Evolutionary conservation across 2,797 vertebrate species (phyloP).

Genomic region (Echeneis naucrates): DNA sequence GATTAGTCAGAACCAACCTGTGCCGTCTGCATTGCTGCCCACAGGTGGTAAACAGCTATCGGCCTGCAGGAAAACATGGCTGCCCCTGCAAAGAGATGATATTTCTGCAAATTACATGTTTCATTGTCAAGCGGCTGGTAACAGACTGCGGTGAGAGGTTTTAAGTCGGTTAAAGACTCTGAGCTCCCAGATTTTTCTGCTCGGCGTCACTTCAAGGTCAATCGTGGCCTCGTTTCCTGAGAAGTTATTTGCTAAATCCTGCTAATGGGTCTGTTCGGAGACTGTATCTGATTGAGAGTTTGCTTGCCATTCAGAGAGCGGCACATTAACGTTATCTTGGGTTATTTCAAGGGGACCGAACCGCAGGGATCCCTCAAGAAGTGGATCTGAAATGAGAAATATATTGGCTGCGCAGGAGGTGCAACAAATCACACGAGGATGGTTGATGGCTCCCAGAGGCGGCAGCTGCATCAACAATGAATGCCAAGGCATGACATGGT

Average conservation of each 20-base stretch:
- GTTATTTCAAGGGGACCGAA: conserved; percentile 49
- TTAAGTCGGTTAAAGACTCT: neutral
- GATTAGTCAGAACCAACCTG: neutral
- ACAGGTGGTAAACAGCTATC: neutral
- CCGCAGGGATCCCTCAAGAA: conserved; percentile 10
- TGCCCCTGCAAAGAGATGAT: conserved; percentile 10
- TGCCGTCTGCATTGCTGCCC: neutral
- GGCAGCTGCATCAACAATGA: conserved; percentile 25
- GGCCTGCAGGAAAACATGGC: neutral
- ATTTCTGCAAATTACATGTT: conserved; percentile 30
- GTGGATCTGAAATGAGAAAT: conserved; percentile 32
- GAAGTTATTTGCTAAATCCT: conserved; percentile 62
- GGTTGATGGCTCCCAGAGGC: conserved; percentile 16
- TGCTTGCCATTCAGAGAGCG: conserved; percentile 36
- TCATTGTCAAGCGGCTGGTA: conserved; percentile 5
- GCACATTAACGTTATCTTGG: conserved; percentile 48
- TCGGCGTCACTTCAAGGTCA: conserved; percentile 53
- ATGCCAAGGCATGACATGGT: neutral
- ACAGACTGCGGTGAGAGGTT: conserved; percentile 2
- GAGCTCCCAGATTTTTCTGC: conserved; percentile 26
- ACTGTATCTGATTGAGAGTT: conserved; percentile 51
- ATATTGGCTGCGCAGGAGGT: conserved; percentile 9
- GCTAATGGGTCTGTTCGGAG: conserved; percentile 52
- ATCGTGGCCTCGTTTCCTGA: conserved; percentile 50
- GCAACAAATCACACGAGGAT: conserved; percentile 20